A percentile compares a stretch with the other conserved stretches of the same genome.
Evolutionary conservation across 2,113 vertebrate genomes (phyloP).

Genomic region (Lathamus discolor): DNA sequence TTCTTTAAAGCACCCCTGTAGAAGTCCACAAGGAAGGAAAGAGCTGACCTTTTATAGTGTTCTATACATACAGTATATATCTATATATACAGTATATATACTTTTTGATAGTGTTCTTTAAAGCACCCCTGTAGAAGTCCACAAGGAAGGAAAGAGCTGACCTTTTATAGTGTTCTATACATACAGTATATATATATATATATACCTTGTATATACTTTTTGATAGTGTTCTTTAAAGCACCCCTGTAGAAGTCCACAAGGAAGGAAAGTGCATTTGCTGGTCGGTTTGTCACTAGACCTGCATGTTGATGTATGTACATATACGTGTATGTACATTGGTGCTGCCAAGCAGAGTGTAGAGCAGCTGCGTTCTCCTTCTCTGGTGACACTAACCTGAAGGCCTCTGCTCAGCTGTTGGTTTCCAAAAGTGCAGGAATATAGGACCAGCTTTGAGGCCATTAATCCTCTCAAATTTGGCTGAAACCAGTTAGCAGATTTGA

Average conservation of each 20-base stretch:
- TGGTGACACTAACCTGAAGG: neutral
- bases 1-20: neutral
- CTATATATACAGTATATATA: too few relatives aligned
- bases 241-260: neutral
- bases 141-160: too few relatives aligned
- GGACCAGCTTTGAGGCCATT: neutral
- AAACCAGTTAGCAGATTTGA: neutral
- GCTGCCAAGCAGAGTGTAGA: neutral
- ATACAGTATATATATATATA: too few relatives aligned
- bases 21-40: neutral
- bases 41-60: neutral
- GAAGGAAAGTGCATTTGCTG: neutral
- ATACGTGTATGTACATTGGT: neutral
- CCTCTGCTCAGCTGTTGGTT: neutral
- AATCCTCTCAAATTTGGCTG: neutral
- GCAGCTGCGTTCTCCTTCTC: neutral
- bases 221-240: neutral
- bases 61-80: too few relatives aligned
- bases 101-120: too few relatives aligned
- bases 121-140: too few relatives aligned
- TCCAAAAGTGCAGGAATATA: neutral
- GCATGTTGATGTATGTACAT: neutral
- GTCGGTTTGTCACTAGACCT: accelerated
- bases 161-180: too few relatives aligned
- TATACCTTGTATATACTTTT: too few relatives aligned